Conservation (phyloP, 2,113 vertebrate genomes). For the Zosterops japonicus region DNA sequence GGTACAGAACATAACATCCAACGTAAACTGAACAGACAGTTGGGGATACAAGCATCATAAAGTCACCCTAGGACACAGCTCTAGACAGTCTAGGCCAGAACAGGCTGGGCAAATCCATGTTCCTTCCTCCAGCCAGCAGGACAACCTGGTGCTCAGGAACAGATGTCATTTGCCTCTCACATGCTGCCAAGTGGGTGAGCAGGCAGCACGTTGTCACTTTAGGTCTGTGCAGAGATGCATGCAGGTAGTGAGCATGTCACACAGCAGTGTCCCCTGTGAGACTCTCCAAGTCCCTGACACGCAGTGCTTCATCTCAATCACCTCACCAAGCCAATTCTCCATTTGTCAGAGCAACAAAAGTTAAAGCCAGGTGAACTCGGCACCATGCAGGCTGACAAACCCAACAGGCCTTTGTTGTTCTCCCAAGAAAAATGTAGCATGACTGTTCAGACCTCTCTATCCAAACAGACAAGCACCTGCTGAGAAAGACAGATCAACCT, state of each 20-base stretch:
- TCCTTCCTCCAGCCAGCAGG: neutral
- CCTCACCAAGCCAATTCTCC: neutral
- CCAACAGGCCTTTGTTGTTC: neutral
- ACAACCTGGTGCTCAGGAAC: neutral
- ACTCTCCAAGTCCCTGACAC: neutral
- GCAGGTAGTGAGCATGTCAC: neutral
- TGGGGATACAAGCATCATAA: no score
- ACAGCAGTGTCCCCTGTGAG: neutral
- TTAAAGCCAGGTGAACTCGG: neutral
- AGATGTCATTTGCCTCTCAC: neutral
- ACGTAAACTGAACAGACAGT: no score
- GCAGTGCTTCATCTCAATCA: neutral
- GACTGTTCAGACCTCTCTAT: neutral
- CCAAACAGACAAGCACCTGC: neutral
- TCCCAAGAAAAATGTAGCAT: neutral
- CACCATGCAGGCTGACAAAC: neutral
- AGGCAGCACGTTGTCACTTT: neutral
- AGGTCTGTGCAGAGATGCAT: neutral
- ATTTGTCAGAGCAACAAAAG: neutral
- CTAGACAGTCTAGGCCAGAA: neutral
- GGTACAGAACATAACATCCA: no score
- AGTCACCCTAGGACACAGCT: no score
- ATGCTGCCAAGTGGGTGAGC: rapidly evolving
- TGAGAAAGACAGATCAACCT: neutral
- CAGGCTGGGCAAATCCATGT: neutral